A percentile compares a stretch with the other conserved stretches of the same genome.
These are phyloP conservation scores for Cyrtonyx montezumae DNA, from an alignment of 2,113 vertebrate species.

Conservation along the genomic window DNA sequence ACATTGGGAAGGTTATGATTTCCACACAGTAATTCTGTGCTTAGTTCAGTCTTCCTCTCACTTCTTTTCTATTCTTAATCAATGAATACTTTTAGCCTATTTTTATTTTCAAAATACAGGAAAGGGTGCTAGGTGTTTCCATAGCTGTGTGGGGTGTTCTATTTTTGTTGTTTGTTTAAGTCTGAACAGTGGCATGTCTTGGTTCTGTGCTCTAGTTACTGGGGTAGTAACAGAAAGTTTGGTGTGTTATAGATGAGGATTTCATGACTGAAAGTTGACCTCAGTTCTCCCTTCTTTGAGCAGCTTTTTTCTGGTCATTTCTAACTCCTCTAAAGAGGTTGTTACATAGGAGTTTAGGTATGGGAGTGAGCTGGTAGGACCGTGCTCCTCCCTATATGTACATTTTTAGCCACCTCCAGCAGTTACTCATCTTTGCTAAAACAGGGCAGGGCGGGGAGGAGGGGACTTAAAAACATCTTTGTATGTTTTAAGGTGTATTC, in stretches of 20 bases:
- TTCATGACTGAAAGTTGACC: not conserved
- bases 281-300: not conserved
- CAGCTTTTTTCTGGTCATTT: not conserved
- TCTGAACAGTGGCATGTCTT: not conserved
- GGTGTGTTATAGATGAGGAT: not conserved
- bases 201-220: not conserved
- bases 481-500: not conserved
- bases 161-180: not conserved
- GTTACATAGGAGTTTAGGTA: not conserved
- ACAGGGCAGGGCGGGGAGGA: not conserved
- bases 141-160: not conserved
- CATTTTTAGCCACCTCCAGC: constrained; percentile 33
- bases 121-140: not conserved
- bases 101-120: not conserved
- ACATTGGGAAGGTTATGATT: not conserved
- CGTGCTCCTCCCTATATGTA: constrained; percentile 38
- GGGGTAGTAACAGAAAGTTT: not conserved
- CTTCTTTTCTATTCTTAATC: not conserved
- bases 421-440: constrained; percentile 48
- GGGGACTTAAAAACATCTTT: not conserved
- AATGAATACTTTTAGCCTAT: not conserved
- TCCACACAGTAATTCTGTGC: not conserved
- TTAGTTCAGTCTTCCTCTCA: not conserved
- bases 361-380: constrained; percentile 33
- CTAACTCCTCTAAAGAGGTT: not conserved